Evolutionary conservation across 2,888 invertebrate species (phyloP), one percentile per base, ranked within the genome.

Genomic region (Pherbina coryleti): DNA sequence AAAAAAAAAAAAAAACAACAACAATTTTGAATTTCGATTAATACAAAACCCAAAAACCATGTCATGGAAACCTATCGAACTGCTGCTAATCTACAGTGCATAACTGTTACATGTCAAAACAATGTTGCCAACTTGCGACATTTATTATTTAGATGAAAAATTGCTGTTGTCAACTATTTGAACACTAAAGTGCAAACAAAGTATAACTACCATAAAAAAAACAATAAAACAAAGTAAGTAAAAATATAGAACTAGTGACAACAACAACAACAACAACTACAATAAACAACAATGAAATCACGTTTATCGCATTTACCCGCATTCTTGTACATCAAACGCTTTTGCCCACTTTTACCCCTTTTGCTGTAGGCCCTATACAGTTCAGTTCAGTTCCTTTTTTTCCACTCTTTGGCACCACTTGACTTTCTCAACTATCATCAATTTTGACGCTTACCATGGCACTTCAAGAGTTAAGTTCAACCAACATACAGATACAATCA

Each of bases 371-470:
- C 34, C 19, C 37, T 37, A 19, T 64, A 37, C 44, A 44, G n/a
- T n/a, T 49, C 14, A 14, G 17, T 14, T 51, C 53, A 51, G 22
- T 49, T 44, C 44, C 0, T 28, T 44, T 70, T 70, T 22, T 19
- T 72, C 22, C 19, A 37, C 69, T 22, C 49, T 69, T 17, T 34
- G 25, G 28, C 62, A 14, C 57, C 82, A 82, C 82, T 83, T 82
- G 83, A 83, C 83, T 83, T 82, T 80, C 81, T 82, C 81, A 79
- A 82, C 82, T 80, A 83, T 80, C 82, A 83, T 83, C 82, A 83
- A 81, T 83, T 82, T 75, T 83, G 80, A 83, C 80, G 82, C 82
- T 82, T 82, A 74, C 80, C 69, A 77, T 76, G 28, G 67, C 66
- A 62, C 55, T 75, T 53, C 22, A 67, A 75, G 44, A 67, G 66